A percentile compares a stretch with the other conserved stretches of the same genome.
phyloP scores from a whole-genome alignment of 1,140 invertebrate species.

The Philotrypesis tridentata region DNA sequence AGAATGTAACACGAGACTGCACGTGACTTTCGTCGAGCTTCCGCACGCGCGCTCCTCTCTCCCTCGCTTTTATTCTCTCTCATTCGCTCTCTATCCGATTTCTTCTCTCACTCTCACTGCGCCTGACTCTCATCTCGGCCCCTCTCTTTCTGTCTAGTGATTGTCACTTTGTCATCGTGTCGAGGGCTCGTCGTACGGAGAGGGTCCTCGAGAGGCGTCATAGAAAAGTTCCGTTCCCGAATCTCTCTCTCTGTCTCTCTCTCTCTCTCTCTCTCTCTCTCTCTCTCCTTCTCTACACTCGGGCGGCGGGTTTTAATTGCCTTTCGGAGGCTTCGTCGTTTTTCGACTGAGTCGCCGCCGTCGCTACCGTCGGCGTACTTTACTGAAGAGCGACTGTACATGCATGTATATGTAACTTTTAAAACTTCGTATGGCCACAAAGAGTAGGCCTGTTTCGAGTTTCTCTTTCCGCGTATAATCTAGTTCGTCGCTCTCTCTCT shows the following conservation, averaged over 20 bases:
- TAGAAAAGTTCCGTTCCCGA: conserved; percentile 42
- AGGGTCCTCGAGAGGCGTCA: conserved; percentile 37
- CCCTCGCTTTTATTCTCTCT: background rate
- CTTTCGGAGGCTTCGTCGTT: conserved; percentile 45
- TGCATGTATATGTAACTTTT: background rate
- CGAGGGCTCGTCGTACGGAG: conserved; percentile 24
- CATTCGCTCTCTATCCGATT: background rate
- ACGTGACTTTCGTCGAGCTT: conserved; percentile 67
- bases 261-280: too few relatives aligned
- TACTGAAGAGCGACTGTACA: background rate
- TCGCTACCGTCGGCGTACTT: background rate
- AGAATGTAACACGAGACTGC: conserved; percentile 74
- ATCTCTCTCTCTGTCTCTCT: conserved; percentile 1
- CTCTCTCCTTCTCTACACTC: background rate
- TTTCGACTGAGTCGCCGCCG: conserved; percentile 15
- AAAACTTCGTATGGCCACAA: background rate
- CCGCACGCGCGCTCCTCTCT: conserved; percentile 43
- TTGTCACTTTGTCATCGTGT: conserved; percentile 71
- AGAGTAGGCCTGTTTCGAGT: background rate
- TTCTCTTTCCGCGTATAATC: conserved; percentile 6
- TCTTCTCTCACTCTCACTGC: conserved; percentile 5
- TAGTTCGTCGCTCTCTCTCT: background rate
- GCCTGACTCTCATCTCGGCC: background rate
- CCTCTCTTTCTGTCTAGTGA: conserved; percentile 56
- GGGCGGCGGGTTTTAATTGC: conserved; percentile 45